Evolutionary conservation across 2,113 vertebrate genomes (phyloP).

Genomic region (Erinaceus europaeus): DNA sequence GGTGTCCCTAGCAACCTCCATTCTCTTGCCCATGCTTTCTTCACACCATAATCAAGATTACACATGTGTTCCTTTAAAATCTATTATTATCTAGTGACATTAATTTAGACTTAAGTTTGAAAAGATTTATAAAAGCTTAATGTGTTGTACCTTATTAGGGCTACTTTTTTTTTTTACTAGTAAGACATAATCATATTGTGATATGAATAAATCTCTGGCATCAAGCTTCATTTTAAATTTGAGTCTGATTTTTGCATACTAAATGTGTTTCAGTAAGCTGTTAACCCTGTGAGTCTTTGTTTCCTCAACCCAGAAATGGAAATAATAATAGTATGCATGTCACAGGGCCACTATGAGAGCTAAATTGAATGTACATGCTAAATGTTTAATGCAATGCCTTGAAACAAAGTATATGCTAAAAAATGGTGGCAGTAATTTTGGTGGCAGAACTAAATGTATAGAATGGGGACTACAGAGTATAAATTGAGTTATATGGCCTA

Average conservation of each 20-base stretch:
- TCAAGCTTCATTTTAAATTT: slow-evolving; percentile 14
- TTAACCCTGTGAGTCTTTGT: neutral
- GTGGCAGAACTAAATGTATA: neutral
- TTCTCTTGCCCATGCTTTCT: neutral
- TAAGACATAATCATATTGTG: neutral
- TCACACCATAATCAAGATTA: no score
- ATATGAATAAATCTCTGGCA: neutral
- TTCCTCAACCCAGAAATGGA: slow-evolving; percentile 36
- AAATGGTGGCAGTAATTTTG: neutral
- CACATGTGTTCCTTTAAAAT: no score
- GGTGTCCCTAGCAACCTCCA: neutral
- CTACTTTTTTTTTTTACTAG: neutral
- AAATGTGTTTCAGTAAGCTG: neutral
- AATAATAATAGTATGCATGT: neutral
- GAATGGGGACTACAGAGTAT: neutral
- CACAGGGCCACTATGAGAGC: neutral
- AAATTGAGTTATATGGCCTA: neutral
- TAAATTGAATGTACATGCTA: neutral
- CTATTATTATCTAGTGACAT: neutral
- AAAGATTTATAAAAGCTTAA: neutral
- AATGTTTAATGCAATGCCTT: neutral
- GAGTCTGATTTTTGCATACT: neutral
- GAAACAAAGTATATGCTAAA: slow-evolving; percentile 11
- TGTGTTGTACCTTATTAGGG: neutral
- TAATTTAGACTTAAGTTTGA: neutral